These are phyloP conservation scores for Rhagonycha fulva DNA, from an alignment of 2,888 invertebrate species.

Conservation along the genomic window DNA sequence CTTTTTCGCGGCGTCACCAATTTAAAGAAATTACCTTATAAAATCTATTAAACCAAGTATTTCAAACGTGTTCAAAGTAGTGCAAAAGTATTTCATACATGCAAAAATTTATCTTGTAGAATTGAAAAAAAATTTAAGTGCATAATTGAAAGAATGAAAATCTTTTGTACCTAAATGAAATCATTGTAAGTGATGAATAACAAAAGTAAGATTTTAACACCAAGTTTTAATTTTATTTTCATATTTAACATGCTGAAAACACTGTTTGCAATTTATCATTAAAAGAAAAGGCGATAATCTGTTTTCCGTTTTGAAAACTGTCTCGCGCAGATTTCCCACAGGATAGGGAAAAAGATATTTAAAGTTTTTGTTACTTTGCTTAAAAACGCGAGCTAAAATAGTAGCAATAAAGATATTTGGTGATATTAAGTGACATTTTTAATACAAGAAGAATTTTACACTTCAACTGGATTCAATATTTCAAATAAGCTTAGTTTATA, in stretches of 20 bases:
- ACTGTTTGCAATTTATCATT: conserved; percentile 3
- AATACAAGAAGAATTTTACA: background rate
- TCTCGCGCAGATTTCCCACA: conserved; percentile 1
- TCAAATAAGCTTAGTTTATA: background rate
- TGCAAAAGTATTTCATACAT: no score
- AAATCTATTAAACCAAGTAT: no score
- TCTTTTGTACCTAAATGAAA: background rate
- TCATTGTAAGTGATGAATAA: background rate
- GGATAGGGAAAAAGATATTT: conserved; percentile 1
- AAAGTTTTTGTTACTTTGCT: background rate
- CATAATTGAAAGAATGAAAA: background rate
- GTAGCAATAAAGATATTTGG: background rate
- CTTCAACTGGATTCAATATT: background rate
- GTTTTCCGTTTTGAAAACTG: background rate
- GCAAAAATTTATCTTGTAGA: no score
- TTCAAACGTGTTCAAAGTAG: no score
- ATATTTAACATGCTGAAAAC: conserved; percentile 2
- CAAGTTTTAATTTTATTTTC: background rate
- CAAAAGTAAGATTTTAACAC: background rate
- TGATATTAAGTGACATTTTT: background rate
- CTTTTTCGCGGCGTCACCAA: no score
- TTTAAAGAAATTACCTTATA: no score
- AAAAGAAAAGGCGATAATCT: background rate
- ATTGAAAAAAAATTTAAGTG: no score
- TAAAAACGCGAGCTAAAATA: background rate